A percentile compares a stretch with the other conserved stretches of the same genome.
These are phyloP conservation scores for Biston betularia DNA, from an alignment of 2,888 invertebrate species.

Conservation along the genomic window DNA sequence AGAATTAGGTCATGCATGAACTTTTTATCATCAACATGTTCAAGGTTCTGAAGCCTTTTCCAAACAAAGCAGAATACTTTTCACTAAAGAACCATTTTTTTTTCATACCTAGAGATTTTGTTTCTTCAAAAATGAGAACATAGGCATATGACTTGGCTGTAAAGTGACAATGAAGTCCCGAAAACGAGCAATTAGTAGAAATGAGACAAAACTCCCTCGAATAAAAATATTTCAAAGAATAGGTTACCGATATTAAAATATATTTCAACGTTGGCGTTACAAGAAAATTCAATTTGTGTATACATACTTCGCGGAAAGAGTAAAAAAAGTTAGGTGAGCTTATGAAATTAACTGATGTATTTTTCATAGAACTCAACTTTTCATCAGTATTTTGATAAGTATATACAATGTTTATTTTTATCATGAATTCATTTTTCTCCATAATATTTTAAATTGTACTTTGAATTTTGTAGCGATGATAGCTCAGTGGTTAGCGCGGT, in stretches of 20 bases:
- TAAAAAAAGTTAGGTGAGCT: constrained; percentile 10
- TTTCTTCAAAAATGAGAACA: too few relatives aligned
- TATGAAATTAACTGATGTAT: constrained; percentile 15
- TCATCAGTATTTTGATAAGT: constrained; percentile 8
- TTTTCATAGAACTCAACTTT: constrained; percentile 1
- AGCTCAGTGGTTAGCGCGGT: too few relatives aligned
- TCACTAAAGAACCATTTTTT: too few relatives aligned
- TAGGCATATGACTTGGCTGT: too few relatives aligned
- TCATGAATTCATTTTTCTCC: constrained; percentile 5
- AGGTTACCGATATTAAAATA: neutral
- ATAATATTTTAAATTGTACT: neutral
- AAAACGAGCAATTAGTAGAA: neutral
- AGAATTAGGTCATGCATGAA: neutral
- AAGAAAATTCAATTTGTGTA: constrained; percentile 3
- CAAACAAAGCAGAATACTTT: too few relatives aligned
- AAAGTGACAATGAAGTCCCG: too few relatives aligned
- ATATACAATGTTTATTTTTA: constrained; percentile 5
- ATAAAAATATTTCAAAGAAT: neutral
- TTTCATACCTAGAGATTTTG: too few relatives aligned
- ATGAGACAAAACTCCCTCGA: neutral
- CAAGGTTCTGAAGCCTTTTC: too few relatives aligned
- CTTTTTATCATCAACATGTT: too few relatives aligned
- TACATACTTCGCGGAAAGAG: neutral
- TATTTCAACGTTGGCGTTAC: constrained; percentile 6
- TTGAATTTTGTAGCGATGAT: too few relatives aligned